phyloP scores from a whole-genome alignment of 2,797 vertebrate species.

The Melanotaenia nigrans region DNA sequence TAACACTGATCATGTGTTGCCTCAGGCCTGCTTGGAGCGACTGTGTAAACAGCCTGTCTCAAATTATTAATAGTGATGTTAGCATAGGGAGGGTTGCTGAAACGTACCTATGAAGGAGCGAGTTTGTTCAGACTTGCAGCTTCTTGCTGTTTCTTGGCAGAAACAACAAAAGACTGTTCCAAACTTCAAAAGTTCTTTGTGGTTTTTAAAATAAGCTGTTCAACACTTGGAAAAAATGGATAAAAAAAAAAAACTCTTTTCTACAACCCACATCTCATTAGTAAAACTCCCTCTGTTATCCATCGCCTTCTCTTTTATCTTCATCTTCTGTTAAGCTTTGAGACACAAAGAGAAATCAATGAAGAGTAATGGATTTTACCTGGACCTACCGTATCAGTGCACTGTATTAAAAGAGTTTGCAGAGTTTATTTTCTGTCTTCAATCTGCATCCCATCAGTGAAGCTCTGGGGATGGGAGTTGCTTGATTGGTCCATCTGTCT shows the following conservation, averaged over 20 bases:
- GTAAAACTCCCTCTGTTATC: conserved; percentile 17
- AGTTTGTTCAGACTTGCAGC: not conserved
- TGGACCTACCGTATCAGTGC: conserved; percentile 28
- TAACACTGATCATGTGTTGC: conserved; percentile 20
- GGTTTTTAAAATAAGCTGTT: conserved; percentile 2
- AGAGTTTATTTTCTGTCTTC: conserved; percentile 20
- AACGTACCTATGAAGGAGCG: not conserved
- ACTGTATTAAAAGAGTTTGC: conserved; percentile 20
- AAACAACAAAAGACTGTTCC: conserved; percentile 4
- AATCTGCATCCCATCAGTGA: not conserved
- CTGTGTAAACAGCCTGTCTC: conserved; percentile 43
- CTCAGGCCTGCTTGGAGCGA: conserved; percentile 47
- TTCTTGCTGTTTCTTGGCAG: not conserved
- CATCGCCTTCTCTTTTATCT: conserved; percentile 39
- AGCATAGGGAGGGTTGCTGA: conserved; percentile 12
- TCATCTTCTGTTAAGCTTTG: conserved; percentile 16
- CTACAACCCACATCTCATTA: conserved; percentile 9
- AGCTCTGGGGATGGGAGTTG: not conserved
- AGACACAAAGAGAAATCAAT: conserved; percentile 47
- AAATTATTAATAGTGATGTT: conserved; percentile 50
- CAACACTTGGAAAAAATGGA: not conserved
- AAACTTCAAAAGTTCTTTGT: not conserved
- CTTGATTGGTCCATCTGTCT: not conserved
- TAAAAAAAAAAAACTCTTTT: not conserved
- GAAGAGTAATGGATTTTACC: conserved; percentile 51